phyloP scores from a whole-genome alignment of 1,140 invertebrate species.

The Grapholita molesta region DNA sequence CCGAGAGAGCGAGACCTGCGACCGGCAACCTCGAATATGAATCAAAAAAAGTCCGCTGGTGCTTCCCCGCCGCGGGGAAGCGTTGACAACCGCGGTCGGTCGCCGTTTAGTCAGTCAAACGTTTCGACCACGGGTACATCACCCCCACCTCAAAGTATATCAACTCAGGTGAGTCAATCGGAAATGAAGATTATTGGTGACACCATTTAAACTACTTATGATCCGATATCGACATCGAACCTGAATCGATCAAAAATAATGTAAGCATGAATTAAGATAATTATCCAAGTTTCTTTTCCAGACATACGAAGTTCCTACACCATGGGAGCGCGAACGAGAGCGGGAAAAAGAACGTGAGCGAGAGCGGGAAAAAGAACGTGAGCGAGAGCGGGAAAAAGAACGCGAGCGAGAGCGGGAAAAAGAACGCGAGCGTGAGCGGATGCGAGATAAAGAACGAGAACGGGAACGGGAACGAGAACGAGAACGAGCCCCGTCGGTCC shows the following conservation, averaged over 20 bases:
- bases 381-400: constrained; percentile 23
- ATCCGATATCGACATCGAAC: too few species aligned
- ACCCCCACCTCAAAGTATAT: constrained; percentile 90
- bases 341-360: neutral
- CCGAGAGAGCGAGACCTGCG: too few species aligned
- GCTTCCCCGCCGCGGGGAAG: constrained; percentile 43
- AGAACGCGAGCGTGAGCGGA: constrained; percentile 30
- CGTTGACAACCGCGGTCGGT: constrained; percentile 31
- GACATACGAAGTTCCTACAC: constrained; percentile 74
- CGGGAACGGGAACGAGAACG: constrained; percentile 38
- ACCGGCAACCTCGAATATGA: constrained; percentile 16
- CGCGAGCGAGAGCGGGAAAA: constrained; percentile 18
- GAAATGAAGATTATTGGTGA: neutral
- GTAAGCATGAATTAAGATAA: too few species aligned
- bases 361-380: constrained; percentile 32
- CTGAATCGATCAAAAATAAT: too few species aligned
- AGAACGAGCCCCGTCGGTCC: constrained; percentile 35
- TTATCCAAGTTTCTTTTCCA: constrained; percentile 28
- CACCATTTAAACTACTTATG: too few species aligned
- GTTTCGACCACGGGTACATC: constrained; percentile 84
- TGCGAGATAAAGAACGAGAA: neutral
- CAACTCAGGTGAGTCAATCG: constrained; percentile 85
- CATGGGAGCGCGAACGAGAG: constrained; percentile 46
- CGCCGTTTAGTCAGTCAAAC: constrained; percentile 48
- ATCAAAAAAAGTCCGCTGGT: constrained; percentile 61